These are phyloP conservation scores for Drosophila anceps DNA, from an alignment of 2,888 invertebrate genomes.

Conservation along the genomic window DNA sequence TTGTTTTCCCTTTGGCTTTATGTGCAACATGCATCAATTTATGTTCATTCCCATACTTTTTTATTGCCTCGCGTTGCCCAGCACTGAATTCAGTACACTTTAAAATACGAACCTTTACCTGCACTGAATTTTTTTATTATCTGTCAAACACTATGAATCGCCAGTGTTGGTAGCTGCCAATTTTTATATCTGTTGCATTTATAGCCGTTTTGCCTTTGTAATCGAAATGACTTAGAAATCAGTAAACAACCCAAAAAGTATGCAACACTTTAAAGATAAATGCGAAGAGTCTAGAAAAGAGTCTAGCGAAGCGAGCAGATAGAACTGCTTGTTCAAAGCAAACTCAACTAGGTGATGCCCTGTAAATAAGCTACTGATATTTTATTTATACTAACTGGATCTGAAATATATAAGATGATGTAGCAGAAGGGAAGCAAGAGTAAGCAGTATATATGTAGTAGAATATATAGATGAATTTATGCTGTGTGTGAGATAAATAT, in stretches of 20 bases:
- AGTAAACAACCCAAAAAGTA: not conserved
- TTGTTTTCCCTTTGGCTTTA: conserved; percentile 22
- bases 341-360: not conserved
- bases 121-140: conserved; percentile 40
- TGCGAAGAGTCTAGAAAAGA: too few species aligned
- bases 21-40: conserved; percentile 63
- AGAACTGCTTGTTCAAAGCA: not conserved
- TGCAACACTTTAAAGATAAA: not conserved
- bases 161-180: conserved; percentile 2
- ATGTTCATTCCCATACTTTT: conserved; percentile 64
- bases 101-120: conserved; percentile 5
- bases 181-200: conserved; percentile 3
- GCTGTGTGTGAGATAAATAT: not conserved
- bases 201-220: not conserved
- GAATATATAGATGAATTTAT: not conserved
- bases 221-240: too few species aligned
- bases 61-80: conserved; percentile 16
- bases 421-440: not conserved
- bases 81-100: conserved; percentile 23
- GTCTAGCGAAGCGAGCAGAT: too few species aligned
- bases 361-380: not conserved
- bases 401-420: not conserved
- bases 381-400: not conserved
- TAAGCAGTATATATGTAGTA: too few species aligned
- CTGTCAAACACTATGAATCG: conserved; percentile 28